These are phyloP conservation scores for Eupithecia inturbata DNA, from an alignment of 2,888 invertebrate species.

Conservation along the genomic window DNA sequence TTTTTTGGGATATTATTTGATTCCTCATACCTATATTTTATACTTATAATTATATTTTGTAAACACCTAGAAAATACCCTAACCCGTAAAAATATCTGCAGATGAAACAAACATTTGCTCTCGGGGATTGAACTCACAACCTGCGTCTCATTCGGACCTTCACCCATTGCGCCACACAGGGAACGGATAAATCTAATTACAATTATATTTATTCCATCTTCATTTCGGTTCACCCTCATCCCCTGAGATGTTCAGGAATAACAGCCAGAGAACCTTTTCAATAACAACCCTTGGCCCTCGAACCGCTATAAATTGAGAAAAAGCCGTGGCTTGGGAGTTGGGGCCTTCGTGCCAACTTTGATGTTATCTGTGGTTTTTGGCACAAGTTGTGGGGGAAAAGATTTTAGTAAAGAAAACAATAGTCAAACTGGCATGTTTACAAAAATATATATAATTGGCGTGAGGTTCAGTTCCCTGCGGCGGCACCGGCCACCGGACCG, in stretches of 20 bases:
- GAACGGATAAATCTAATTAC: conserved; percentile 19
- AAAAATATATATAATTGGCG: neutral
- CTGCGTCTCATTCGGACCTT: neutral
- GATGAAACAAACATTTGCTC: neutral
- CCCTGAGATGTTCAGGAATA: conserved; percentile 29
- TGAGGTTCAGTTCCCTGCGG: neutral
- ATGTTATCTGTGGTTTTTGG: conserved; percentile 22
- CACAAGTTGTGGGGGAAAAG: neutral
- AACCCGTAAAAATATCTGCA: neutral
- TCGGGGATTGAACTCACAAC: neutral
- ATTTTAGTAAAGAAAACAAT: neutral
- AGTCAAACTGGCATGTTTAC: conserved; percentile 2
- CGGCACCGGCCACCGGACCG: too few relatives aligned
- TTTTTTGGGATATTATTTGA: too few relatives aligned
- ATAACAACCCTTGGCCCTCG: conserved; percentile 42
- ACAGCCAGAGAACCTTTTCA: conserved; percentile 40
- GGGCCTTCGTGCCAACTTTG: conserved; percentile 23
- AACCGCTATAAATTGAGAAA: conserved; percentile 48
- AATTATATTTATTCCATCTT: conserved; percentile 29
- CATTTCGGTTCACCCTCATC: conserved; percentile 23
- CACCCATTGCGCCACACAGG: neutral
- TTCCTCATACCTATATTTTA: too few relatives aligned
- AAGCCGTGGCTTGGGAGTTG: conserved; percentile 34
- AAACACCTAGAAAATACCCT: neutral
- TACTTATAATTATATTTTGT: too few relatives aligned